Conservation (phyloP, 1,140 invertebrate genomes). For the Sycobia sp. region DNA sequence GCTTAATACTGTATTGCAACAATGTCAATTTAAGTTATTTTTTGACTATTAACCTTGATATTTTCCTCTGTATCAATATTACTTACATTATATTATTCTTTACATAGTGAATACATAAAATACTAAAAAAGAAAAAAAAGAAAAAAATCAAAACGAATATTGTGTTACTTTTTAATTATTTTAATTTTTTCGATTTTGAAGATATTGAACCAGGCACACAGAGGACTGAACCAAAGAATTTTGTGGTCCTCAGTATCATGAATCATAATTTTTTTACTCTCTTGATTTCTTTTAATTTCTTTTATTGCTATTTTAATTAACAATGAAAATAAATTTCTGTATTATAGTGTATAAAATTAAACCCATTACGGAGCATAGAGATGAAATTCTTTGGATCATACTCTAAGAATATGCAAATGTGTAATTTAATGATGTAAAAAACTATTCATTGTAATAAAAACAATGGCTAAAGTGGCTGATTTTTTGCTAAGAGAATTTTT, state of each 20-base stretch:
- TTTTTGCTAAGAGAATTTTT: slow-evolving; percentile 34
- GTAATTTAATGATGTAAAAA: slow-evolving; percentile 42
- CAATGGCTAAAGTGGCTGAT: slow-evolving; percentile 38
- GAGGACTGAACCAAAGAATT: slow-evolving; percentile 48
- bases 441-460: slow-evolving; percentile 39
- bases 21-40: slow-evolving; percentile 14
- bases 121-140: slow-evolving; percentile 43
- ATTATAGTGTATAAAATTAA: slow-evolving; percentile 32
- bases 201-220: slow-evolving; percentile 40
- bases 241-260: slow-evolving; percentile 35
- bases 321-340: slow-evolving; percentile 18
- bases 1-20: slow-evolving; percentile 4
- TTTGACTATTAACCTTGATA: slow-evolving; percentile 34
- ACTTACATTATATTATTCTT: slow-evolving; percentile 43
- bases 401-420: slow-evolving; percentile 32
- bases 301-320: slow-evolving; percentile 23
- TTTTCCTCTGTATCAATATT: slow-evolving; percentile 46
- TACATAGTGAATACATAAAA: slow-evolving; percentile 46
- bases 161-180: slow-evolving; percentile 35
- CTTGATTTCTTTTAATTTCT: slow-evolving; percentile 27
- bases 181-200: slow-evolving; percentile 39
- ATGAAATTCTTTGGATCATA: slow-evolving; percentile 55
- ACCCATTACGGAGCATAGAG: slow-evolving; percentile 30
- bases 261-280: slow-evolving; percentile 14
- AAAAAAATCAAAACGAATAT: no score